Percentiles rank a stretch among this genome's conserved stretches.
phyloP scores from a whole-genome alignment of 2,113 vertebrate genomes.

The Corythaixoides concolor region DNA sequence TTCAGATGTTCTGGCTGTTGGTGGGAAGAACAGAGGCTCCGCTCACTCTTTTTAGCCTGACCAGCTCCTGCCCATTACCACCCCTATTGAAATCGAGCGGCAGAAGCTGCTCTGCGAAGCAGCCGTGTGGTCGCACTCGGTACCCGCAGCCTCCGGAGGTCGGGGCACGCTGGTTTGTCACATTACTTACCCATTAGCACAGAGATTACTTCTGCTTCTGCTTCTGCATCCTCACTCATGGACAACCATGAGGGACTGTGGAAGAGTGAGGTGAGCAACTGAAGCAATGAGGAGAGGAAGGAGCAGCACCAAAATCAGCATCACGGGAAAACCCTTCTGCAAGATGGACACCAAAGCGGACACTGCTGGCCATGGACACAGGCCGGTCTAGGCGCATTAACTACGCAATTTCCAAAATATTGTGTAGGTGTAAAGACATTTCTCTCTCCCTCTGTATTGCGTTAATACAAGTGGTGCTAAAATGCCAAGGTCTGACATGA shows the following conservation, averaged over 20 bases:
- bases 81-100: accelerated
- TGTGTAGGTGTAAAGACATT: not conserved
- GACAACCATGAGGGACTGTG: accelerated
- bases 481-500: not conserved
- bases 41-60: accelerated
- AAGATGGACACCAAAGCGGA: not conserved
- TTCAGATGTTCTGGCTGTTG: not conserved
- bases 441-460: not conserved
- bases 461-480: not conserved
- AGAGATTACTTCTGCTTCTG: not conserved
- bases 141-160: not conserved
- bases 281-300: not conserved
- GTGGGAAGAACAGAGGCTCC: not conserved
- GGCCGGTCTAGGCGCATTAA: not conserved
- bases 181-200: not conserved
- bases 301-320: not conserved
- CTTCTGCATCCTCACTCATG: not conserved
- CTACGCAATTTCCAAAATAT: accelerated
- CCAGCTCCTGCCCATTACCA: accelerated
- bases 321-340: not conserved
- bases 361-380: accelerated
- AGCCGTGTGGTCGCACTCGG: accelerated
- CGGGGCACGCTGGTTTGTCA: accelerated
- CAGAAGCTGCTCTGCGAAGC: not conserved
- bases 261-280: accelerated